Base-by-base conservation (phyloP, 2,888 invertebrate genomes). In the Eumacrocentrus americanus region DNA sequence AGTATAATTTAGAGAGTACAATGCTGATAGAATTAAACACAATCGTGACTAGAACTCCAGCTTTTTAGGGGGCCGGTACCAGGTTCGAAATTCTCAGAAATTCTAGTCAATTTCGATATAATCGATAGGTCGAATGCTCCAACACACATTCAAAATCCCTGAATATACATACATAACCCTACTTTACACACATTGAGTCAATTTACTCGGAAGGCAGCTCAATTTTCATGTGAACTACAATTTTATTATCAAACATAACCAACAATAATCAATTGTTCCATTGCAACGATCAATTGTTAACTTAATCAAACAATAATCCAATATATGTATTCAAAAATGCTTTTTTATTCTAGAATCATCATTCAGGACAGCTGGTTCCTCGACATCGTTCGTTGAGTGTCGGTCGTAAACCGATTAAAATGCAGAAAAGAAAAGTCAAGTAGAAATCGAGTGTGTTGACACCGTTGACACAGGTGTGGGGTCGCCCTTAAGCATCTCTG, bases 401-500 rank as follows among this genome's bases (percentile, higher is more conserved):
- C 7, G 7, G 4, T 1, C 47, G n/a, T 23, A 20, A 56, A 23
- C 3, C 35, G 11, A 42, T 25, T 18, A 60, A 47, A 48, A 46
- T 51, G 47, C 37, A 37, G 35, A 60, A 52, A 46, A 37, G 37
- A 29, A 55, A 44, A 60, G 23, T 42, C 34, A 46, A 44, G 37
- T 44, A 51, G 55, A 60, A 55, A 60, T 60, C 54, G 48, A 60
- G 51, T 56, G 51, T 56, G 60, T 55, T 56, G 60, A 56, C 50
- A 55, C 42, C 20, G 12, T 40, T 60, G 60, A 60, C 60, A 29
- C 9, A 56, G 55, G 60, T 60, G 60, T 50, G 51, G 18, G 20
- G 54, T 44, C 34, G 52, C 52, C 52, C 38, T 44, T 54, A 20
- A n/a, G 29, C 40, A n/a, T 25, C 9, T 42, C 14, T 42, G 20